Evolutionary conservation across 1,140 invertebrate genomes (phyloP), one percentile per base, ranked within the genome.

Genomic region (Diuraphis noxia): DNA sequence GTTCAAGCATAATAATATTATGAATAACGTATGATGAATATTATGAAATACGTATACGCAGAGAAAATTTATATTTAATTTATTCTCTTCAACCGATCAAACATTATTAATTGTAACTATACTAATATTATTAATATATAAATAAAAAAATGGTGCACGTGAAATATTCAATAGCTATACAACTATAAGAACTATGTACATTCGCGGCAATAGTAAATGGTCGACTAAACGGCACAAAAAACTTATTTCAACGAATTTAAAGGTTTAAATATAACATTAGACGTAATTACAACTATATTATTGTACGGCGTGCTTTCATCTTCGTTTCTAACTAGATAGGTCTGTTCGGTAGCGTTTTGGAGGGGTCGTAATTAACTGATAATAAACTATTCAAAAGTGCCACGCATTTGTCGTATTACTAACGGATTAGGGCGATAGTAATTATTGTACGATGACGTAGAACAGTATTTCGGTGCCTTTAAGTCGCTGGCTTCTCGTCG

Each of bases 311-410:
- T 13, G 81, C 40, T 84, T 84, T 84, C 40, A 30, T 84, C 40
- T 41, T 41, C 19, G 36, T 84, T 84, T 84, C 38, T 43, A 84
- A 84, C 43, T 84, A 84, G 38, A 17, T n/a, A n/a, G 56, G 56
- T 72, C n/a, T 72, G 56, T 36, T 38, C 79, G 21, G 38, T 25
- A 81, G 36, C 34, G 23, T 25, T 81, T 84, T 30, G 1, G 81
- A 84, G 30, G 30, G 30, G 38, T 30, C 19, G 43, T 34, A 86
- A 49, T 86, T 86, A 86, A 86, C 84, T 86, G 84, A 49, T 36
- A 34, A 86, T 85, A 43, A 36, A 23, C n/a, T 49, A 86, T 49
- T 49, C 84, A 86, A 86, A 49, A 41, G 38, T 41, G 81, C 81
- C 81, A 25, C 25, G 81, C 40, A n/a, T 84, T 86, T 49, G 43